These are phyloP conservation scores for Orchesellides sinensis DNA, from an alignment of 2,888 invertebrate genomes.

Conservation along the genomic window DNA sequence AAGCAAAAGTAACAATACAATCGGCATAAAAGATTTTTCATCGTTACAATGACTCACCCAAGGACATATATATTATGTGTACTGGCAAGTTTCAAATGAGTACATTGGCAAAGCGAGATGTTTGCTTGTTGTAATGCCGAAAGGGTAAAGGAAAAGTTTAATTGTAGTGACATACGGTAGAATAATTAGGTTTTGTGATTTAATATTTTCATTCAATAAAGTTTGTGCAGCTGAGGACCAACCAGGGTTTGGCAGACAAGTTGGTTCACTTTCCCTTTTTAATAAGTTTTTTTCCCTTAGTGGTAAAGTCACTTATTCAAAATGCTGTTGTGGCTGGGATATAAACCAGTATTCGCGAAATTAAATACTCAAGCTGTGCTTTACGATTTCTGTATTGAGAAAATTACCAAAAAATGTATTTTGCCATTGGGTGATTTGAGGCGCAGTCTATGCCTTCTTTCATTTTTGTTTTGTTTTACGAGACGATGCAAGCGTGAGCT, in stretches of 20 bases:
- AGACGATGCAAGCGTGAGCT: no score
- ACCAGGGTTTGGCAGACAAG: conserved; percentile 9
- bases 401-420: no score
- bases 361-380: conserved; percentile 31
- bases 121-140: conserved; percentile 5
- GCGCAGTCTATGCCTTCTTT: no score
- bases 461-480: no score
- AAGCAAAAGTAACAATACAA: no score
- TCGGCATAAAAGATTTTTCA: no score
- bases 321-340: conserved; percentile 40
- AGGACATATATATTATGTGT: no score
- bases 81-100: no score
- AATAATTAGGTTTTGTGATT: conserved; percentile 20
- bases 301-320: conserved; percentile 48
- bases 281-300: conserved; percentile 36
- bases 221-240: conserved; percentile 1
- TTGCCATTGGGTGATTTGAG: no score
- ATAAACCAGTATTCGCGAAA: conserved; percentile 45
- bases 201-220: conserved; percentile 47
- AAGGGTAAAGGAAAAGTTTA: conserved; percentile 27
- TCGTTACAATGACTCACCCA: no score
- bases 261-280: conserved; percentile 63
- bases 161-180: conserved; percentile 36
- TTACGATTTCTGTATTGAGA: no score
- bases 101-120: no score